Evolutionary conservation across 1,140 invertebrate genomes (phyloP).

Genomic region (Calycopis cecrops): DNA sequence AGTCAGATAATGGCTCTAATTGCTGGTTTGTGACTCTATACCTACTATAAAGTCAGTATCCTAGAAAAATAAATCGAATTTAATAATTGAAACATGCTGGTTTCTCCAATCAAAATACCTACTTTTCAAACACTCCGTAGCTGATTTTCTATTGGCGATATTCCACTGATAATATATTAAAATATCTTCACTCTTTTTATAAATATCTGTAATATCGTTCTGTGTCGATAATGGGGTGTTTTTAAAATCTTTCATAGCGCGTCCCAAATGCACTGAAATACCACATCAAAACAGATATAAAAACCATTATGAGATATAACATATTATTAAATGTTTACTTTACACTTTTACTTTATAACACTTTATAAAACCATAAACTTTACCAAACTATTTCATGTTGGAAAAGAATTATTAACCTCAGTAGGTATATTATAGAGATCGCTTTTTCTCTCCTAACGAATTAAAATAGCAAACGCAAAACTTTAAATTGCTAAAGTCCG

Average conservation of each 20-base stretch:
- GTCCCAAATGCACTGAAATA: conserved; percentile 33
- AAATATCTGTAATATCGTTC: conserved; percentile 17
- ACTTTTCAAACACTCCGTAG: neutral
- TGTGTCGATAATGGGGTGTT: neutral
- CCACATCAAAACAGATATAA: neutral
- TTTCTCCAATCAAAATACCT: conserved; percentile 1
- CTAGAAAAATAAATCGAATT: no score
- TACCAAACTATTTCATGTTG: no score
- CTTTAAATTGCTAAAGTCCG: neutral
- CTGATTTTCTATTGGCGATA: neutral
- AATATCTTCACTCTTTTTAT: conserved; percentile 10
- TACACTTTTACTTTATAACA: no score
- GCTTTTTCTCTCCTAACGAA: no score
- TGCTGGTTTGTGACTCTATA: no score
- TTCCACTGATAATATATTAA: conserved; percentile 12
- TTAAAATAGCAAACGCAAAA: no score
- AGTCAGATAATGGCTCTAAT: no score
- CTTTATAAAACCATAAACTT: no score
- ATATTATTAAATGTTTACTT: no score
- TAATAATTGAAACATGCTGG: neutral
- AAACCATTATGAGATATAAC: no score
- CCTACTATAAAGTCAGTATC: no score
- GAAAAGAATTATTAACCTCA: neutral
- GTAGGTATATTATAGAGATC: neutral
- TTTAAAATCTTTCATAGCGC: conserved; percentile 13